A percentile compares a stretch with the other conserved stretches of the same genome.
Conservation (phyloP, 2,797 vertebrate genomes). For the Bovichtus variegatus region DNA sequence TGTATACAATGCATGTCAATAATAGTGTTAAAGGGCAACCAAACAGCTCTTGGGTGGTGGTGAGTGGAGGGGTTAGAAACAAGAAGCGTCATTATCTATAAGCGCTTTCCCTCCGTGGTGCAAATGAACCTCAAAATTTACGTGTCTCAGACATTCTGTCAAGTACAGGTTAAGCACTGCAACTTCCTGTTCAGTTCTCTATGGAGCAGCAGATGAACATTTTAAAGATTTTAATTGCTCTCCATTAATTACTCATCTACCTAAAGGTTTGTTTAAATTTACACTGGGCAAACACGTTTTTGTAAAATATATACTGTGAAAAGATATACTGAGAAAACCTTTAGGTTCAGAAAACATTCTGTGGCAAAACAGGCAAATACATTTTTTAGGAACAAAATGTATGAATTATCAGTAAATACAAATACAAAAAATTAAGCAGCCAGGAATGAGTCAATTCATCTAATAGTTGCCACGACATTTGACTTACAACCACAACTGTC, state of each 20-base stretch:
- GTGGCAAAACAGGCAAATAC: too few relatives aligned
- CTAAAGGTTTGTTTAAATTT: not conserved
- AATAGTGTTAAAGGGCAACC: slow-evolving; percentile 63
- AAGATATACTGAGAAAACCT: too few relatives aligned
- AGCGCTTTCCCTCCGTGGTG: slow-evolving; percentile 24
- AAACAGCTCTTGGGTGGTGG: slow-evolving; percentile 43
- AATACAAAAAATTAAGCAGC: too few relatives aligned
- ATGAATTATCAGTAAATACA: too few relatives aligned
- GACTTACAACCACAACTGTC: too few relatives aligned
- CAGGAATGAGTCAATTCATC: too few relatives aligned
- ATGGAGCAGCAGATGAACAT: not conserved
- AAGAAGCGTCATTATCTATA: slow-evolving; percentile 60
- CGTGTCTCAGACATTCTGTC: not conserved
- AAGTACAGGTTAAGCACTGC: slow-evolving; percentile 9
- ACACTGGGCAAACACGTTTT: not conserved
- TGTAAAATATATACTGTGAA: too few relatives aligned
- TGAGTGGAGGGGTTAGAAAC: slow-evolving; percentile 26
- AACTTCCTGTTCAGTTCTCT: not conserved
- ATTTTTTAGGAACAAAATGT: too few relatives aligned
- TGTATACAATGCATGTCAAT: slow-evolving; percentile 67
- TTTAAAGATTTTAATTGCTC: not conserved
- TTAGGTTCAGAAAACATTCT: too few relatives aligned
- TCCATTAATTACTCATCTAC: not conserved
- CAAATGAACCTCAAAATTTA: slow-evolving; percentile 22
- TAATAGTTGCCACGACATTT: too few relatives aligned